Percentiles rank a stretch among this genome's conserved stretches.
Evolutionary conservation across 2,797 vertebrate genomes (phyloP).

Genomic region (Cynopterus sphinx): DNA sequence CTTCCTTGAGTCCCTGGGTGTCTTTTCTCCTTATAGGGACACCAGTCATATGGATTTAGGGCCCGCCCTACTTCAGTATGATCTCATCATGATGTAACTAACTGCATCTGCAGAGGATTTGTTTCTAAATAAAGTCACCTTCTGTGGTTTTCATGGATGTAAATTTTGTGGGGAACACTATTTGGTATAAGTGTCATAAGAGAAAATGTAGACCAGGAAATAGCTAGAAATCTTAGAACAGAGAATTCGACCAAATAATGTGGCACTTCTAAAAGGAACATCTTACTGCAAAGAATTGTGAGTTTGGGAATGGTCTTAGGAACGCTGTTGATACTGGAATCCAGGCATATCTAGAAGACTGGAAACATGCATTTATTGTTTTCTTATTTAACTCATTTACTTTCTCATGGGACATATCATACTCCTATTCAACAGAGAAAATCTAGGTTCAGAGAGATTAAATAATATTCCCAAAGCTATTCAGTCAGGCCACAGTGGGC

Average conservation of each 20-base stretch:
- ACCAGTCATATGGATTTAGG: not conserved
- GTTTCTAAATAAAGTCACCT: not conserved
- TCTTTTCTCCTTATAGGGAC: not conserved
- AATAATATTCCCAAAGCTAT: not conserved
- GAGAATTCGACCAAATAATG: constrained; percentile 6
- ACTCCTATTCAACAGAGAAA: constrained; percentile 37
- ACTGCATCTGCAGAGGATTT: not conserved
- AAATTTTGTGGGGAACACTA: not conserved
- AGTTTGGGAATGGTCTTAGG: not conserved
- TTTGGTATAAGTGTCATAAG: not conserved
- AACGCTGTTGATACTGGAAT: not conserved
- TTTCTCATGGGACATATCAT: not conserved
- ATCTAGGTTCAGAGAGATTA: not conserved
- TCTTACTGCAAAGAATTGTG: not conserved
- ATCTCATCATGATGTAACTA: not conserved
- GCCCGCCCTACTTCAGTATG: not conserved
- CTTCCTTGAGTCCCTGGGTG: not conserved
- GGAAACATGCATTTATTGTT: not conserved
- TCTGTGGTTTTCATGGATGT: not conserved
- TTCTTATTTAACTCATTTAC: not conserved
- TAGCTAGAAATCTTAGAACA: not conserved
- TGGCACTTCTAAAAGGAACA: not conserved
- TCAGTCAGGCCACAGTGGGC: not conserved
- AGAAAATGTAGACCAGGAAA: not conserved
- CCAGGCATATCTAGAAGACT: not conserved